These are phyloP conservation scores for Bujurquina vittata DNA, from an alignment of 2,113 vertebrate species.

Conservation along the genomic window DNA sequence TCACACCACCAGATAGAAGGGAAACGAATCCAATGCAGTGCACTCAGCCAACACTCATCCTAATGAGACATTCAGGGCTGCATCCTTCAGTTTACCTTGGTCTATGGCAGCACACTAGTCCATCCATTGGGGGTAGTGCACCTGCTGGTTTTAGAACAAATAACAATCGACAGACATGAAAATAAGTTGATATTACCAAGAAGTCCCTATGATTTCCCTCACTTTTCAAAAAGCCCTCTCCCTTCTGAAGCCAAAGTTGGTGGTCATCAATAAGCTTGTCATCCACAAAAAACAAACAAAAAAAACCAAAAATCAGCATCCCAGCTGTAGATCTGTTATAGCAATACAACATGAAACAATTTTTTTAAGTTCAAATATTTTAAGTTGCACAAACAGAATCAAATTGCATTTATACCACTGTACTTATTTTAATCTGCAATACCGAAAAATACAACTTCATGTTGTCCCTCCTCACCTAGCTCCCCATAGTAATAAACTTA, in stretches of 20 bases:
- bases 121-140: background rate
- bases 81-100: background rate
- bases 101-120: background rate
- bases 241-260: too few species aligned
- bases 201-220: too few species aligned
- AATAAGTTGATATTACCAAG: background rate
- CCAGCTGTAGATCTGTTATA: too few species aligned
- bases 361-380: background rate
- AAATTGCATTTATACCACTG: background rate
- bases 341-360: background rate
- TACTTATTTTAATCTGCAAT: background rate
- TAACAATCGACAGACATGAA: background rate
- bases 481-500: background rate
- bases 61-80: background rate
- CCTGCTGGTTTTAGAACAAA: background rate
- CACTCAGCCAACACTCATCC: background rate
- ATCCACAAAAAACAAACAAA: too few species aligned
- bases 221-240: too few species aligned
- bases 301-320: too few species aligned
- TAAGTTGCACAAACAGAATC: background rate
- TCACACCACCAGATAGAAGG: background rate
- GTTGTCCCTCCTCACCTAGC: background rate
- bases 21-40: background rate
- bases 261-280: too few species aligned
- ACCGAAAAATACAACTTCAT: background rate